A percentile compares a stretch with the other conserved stretches of the same genome.
Conservation (phyloP, 2,888 invertebrate species). For the Lacanobia oleracea region DNA sequence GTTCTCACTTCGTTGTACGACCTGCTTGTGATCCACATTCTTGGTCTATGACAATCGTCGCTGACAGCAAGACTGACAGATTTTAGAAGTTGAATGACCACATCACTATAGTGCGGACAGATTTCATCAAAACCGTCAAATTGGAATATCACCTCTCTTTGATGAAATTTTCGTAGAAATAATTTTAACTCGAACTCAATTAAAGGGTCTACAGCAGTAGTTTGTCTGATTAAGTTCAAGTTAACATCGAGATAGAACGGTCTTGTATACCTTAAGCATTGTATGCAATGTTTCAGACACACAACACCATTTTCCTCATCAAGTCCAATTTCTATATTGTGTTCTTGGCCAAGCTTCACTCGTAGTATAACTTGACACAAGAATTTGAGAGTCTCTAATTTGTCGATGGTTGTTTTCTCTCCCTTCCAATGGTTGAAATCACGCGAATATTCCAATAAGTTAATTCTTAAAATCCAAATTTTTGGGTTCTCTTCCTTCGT, state of each 20-base stretch:
- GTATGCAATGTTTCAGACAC: conserved; percentile 13
- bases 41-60: conserved; percentile 1
- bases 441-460: conserved; percentile 42
- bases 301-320: conserved; percentile 6
- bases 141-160: conserved; percentile 42
- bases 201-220: not conserved
- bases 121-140: conserved; percentile 65
- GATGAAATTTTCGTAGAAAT: conserved; percentile 44
- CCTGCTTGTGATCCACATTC: conserved; percentile 58
- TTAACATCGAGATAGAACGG: no score
- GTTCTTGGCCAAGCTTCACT: not conserved
- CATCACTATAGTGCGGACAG: conserved; percentile 51
- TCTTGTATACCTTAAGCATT: not conserved
- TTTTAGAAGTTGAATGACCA: conserved; percentile 27
- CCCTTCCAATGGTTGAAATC: conserved; percentile 38
- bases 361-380: conserved; percentile 21
- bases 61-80: conserved; percentile 6
- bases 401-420: conserved; percentile 3
- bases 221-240: not conserved
- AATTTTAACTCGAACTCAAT: conserved; percentile 37
- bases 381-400: conserved; percentile 25
- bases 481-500: conserved; percentile 39
- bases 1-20: conserved; percentile 47
- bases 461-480: conserved; percentile 54
- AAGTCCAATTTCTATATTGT: not conserved